Conservation (phyloP, 2,113 vertebrate genomes). For the Phyllostomus hastatus region DNA sequence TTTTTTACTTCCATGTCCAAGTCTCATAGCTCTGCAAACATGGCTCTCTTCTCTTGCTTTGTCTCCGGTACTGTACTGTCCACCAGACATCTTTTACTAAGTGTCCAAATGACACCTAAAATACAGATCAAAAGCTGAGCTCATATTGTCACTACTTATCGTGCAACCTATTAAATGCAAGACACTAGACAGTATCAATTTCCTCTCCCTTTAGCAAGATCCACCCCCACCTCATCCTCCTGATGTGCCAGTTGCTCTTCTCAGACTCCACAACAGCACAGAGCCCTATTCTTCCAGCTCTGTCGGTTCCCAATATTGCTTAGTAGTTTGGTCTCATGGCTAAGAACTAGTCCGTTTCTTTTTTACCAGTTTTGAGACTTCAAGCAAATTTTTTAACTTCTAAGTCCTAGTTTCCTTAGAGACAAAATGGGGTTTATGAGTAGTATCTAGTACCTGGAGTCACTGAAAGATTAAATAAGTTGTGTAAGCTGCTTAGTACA, state of each 20-base stretch:
- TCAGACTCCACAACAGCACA: background rate
- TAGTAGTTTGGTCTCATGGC: background rate
- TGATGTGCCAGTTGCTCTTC: background rate
- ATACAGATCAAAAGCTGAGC: background rate
- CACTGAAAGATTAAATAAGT: background rate
- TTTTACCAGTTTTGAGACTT: background rate
- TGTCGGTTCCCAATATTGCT: background rate
- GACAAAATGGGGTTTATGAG: background rate
- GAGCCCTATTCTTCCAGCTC: background rate
- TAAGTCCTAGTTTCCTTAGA: background rate
- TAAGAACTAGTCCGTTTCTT: background rate
- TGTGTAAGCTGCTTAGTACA: background rate
- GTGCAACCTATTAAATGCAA: background rate
- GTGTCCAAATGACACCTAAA: background rate
- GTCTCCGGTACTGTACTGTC: background rate
- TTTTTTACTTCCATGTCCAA: background rate
- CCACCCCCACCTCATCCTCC: no score
- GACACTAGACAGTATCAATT: background rate
- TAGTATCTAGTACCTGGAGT: background rate
- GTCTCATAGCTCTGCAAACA: background rate
- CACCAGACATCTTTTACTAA: background rate
- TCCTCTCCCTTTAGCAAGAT: background rate
- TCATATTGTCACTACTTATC: background rate
- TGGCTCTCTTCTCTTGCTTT: background rate
- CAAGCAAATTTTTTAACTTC: background rate